Evolutionary conservation across 2,113 vertebrate genomes (phyloP).

Genomic region (Phasianus colchicus): DNA sequence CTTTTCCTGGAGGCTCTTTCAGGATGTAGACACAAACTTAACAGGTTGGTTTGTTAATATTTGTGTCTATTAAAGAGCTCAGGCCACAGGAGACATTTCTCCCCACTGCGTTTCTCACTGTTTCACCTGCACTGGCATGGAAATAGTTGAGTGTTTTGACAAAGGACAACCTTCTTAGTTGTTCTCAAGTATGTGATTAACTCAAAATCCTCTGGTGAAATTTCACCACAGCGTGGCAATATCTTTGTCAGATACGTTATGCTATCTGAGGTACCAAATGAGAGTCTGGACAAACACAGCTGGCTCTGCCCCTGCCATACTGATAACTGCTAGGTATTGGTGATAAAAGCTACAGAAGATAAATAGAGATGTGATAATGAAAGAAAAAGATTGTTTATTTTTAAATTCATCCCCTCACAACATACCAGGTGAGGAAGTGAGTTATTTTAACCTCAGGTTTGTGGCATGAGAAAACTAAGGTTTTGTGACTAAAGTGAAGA

Average conservation of each 20-base stretch:
- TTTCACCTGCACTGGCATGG: background rate
- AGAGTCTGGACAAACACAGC: background rate
- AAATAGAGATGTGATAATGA: background rate
- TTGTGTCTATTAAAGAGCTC: background rate
- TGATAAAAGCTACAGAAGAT: background rate
- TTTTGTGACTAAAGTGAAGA: background rate
- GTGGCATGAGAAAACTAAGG: background rate
- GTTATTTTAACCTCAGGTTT: slow-evolving; percentile 7
- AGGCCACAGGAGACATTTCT: background rate
- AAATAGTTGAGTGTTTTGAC: background rate
- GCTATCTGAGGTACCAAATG: background rate
- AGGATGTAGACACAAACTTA: background rate
- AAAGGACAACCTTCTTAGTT: background rate
- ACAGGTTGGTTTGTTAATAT: background rate
- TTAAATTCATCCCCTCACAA: background rate
- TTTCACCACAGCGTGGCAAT: background rate
- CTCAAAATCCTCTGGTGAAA: background rate
- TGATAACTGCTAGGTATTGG: background rate
- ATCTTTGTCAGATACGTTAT: background rate
- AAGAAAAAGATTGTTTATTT: slow-evolving; percentile 4
- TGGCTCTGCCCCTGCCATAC: background rate
- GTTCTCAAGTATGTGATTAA: background rate
- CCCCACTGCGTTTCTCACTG: background rate
- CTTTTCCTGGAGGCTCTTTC: background rate
- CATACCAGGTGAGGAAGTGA: background rate